Evolutionary conservation across 37 sponge, comb jelly and placozoan genomes (phyloP).

Genomic region (Chondrilla cf. caribensis): DNA sequence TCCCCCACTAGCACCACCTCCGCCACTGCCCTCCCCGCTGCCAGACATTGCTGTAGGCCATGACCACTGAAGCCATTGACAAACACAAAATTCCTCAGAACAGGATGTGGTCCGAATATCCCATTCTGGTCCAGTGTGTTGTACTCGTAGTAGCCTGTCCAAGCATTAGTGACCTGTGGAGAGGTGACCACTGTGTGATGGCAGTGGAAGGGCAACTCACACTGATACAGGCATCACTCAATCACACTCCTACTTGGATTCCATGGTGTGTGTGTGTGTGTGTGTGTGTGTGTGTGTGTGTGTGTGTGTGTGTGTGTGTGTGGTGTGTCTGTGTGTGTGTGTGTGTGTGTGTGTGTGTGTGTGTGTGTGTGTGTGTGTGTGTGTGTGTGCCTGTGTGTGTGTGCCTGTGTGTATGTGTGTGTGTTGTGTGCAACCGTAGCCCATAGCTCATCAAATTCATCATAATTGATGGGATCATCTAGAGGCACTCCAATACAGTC

Average conservation of each 20-base stretch:
- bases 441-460: slow-evolving; percentile 80
- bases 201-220: no score
- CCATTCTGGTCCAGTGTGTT: slow-evolving; percentile 98
- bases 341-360: no score
- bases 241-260: no score
- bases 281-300: no score
- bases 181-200: no score
- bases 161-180: slow-evolving; percentile 57
- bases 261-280: no score
- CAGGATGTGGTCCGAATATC: slow-evolving; percentile 86
- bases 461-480: slow-evolving; percentile 69
- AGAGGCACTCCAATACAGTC: slow-evolving; percentile 47
- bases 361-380: no score
- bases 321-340: no score
- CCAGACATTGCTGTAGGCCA: slow-evolving; percentile 93
- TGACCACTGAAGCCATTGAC: slow-evolving; percentile 97
- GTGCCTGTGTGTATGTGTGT: no score
- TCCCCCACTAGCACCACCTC: slow-evolving; percentile 78
- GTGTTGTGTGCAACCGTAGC: slow-evolving; percentile 3
- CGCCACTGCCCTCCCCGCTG: slow-evolving; percentile 80
- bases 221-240: no score
- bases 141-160: slow-evolving; percentile 98
- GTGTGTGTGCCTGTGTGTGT: no score
- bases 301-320: no score
- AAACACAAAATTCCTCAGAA: slow-evolving; percentile 68